These are phyloP conservation scores for Chironomus tentans DNA, from an alignment of 2,888 invertebrate genomes.

Conservation along the genomic window DNA sequence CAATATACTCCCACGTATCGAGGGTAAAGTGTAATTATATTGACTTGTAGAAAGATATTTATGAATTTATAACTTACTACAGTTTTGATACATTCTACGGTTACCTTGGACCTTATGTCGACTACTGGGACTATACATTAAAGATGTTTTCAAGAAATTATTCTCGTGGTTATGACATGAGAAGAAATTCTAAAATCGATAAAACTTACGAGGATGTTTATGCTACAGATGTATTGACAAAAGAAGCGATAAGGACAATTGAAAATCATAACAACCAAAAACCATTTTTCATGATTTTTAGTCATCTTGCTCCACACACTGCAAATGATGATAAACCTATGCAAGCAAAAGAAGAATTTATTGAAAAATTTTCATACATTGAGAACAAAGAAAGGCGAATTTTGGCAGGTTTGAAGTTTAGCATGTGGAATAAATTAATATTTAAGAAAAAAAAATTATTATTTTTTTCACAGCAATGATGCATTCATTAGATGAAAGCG, in stretches of 20 bases:
- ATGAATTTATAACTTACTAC: too few species aligned
- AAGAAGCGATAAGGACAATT: constrained; percentile 55
- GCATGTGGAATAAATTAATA: too few species aligned
- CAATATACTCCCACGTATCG: constrained; percentile 55
- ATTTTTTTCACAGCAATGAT: constrained; percentile 60
- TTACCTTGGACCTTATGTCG: constrained; percentile 71
- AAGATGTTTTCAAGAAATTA: constrained; percentile 37
- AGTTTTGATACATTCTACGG: constrained; percentile 71
- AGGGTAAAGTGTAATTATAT: constrained; percentile 40
- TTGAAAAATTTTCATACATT: constrained; percentile 59
- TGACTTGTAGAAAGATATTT: too few species aligned
- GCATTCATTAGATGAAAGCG: constrained; percentile 71
- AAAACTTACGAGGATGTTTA: constrained; percentile 48
- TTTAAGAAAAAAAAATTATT: neutral
- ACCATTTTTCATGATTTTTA: constrained; percentile 70
- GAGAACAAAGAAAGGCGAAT: constrained; percentile 53
- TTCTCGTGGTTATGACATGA: constrained; percentile 45
- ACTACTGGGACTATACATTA: constrained; percentile 64
- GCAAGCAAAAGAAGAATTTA: constrained; percentile 63
- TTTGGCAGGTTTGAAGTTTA: constrained; percentile 58
- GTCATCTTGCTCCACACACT: constrained; percentile 72
- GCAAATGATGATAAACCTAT: constrained; percentile 57
- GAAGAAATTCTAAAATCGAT: constrained; percentile 42
- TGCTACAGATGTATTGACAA: constrained; percentile 60
- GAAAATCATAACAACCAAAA: constrained; percentile 46